A percentile compares a stretch with the other conserved stretches of the same genome.
These are phyloP conservation scores for Eira barbara DNA, from an alignment of 2,113 vertebrate genomes.

Conservation along the genomic window DNA sequence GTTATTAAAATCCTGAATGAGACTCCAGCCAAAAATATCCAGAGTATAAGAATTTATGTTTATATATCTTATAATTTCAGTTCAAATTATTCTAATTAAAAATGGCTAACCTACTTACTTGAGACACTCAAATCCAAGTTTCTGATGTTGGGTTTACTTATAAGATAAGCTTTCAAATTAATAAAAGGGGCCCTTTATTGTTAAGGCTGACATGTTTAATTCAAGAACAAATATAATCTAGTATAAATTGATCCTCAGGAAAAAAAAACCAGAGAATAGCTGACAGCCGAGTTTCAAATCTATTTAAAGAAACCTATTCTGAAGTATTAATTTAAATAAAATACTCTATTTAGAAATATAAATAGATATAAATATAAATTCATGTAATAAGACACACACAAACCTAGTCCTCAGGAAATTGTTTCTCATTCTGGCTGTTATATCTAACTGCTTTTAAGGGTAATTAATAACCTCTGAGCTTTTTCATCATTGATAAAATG, in stretches of 20 bases:
- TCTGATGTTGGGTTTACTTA: slow-evolving; percentile 24
- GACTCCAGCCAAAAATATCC: not conserved
- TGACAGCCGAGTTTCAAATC: not conserved
- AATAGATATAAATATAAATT: not conserved
- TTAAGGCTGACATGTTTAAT: not conserved
- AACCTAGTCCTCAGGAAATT: not conserved
- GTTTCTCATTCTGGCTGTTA: not conserved
- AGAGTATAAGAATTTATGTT: not conserved
- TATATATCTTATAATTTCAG: not conserved
- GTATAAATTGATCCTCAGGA: not conserved
- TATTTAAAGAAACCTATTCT: slow-evolving; percentile 17
- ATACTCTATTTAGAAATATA: slow-evolving; percentile 1
- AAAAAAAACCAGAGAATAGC: not conserved
- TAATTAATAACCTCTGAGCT: not conserved
- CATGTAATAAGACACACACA: not conserved
- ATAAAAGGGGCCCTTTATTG: not conserved
- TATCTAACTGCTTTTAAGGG: slow-evolving; percentile 9
- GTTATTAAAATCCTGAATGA: not conserved
- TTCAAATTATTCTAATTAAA: slow-evolving; percentile 40
- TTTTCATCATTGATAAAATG: not conserved
- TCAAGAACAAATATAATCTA: not conserved
- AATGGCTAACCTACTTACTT: slow-evolving; percentile 11
- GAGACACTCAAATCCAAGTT: not conserved
- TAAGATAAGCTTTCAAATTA: slow-evolving; percentile 10
- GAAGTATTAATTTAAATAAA: slow-evolving; percentile 33